Evolutionary conservation across 2,888 invertebrate species (phyloP).

Genomic region (Dasypogon diadema): DNA sequence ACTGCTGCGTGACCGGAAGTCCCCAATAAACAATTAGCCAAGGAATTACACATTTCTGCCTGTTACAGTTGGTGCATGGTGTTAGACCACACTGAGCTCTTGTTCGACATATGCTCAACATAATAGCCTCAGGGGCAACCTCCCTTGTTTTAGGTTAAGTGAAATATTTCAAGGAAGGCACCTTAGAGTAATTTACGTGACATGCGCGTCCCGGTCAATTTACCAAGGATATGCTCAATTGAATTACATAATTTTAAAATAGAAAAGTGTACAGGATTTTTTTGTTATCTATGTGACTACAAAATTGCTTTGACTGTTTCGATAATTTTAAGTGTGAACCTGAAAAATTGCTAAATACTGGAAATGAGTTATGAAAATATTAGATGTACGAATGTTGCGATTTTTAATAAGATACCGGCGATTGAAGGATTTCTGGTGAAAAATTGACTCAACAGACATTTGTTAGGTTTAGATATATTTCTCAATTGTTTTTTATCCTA

Average conservation of each 20-base stretch:
- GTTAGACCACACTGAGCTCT: conserved; percentile 37
- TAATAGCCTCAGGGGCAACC: conserved; percentile 23
- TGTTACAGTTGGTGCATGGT: conserved; percentile 28
- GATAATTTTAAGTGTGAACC: no score
- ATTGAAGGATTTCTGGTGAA: no score
- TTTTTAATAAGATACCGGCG: no score
- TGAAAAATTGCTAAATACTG: no score
- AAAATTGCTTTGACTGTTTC: no score
- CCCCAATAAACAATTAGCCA: conserved; percentile 57
- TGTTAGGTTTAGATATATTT: no score
- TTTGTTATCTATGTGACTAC: no score
- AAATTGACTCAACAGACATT: no score
- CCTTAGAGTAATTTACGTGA: conserved; percentile 14
- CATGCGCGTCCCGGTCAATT: conserved; percentile 39
- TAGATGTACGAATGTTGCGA: no score
- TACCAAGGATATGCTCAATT: conserved; percentile 51
- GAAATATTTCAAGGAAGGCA: conserved; percentile 27
- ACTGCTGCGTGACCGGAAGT: conserved; percentile 58
- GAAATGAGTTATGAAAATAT: no score
- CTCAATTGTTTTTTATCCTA: no score
- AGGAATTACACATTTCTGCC: conserved; percentile 46
- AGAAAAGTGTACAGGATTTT: no score
- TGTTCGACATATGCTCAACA: conserved; percentile 54
- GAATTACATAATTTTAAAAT: conserved; percentile 17
- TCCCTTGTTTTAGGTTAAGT: conserved; percentile 41